Evolutionary conservation across 2,797 vertebrate species (phyloP), one percentile per base, ranked within the genome.

Genomic region (Jordanella pulchra): DNA sequence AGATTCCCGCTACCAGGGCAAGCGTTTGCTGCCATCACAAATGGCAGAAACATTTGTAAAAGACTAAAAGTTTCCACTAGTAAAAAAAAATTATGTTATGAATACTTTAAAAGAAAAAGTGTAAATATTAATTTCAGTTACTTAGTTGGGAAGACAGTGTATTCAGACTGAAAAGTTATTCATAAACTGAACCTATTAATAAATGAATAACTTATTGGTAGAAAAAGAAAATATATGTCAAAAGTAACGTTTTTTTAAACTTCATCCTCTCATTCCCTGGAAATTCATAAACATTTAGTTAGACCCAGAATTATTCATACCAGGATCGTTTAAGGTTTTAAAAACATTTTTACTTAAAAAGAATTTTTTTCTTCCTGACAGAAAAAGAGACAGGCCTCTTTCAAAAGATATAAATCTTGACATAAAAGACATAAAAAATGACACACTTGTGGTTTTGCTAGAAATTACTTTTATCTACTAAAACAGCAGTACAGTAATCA

Each of bases 21-120:
- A 77, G 73, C 71, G 56, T 65, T 69, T 63, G 67, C 70, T 73
- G 82, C 64, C 53, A 35, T 75, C 84, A 84, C 79, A 84, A 89
- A 67, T 11, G 23, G 79, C 73, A 70, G 60, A 25, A 30, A 56
- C 18, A 56, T 73, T 67, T 85, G 87, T 84, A 86, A 91, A 90
- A 75, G 66, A 87, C 74, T 86, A 84, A 71, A 58, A 83, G 80
- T 32, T 70, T 78, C 54, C 69, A 61, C 66, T 68, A 80, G 83
- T 84, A 83, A 82, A 81, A 73, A 54, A 73, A 66, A 64, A 71
- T 11, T 5, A 17, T 60, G 10, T 6, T 69, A 51, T 47, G 39
- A 50, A 66, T 35, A 39, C 18, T 25, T 42, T 27, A 69, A 67
- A 51, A 50, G 14, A 15, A 48, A 50, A 56, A 54, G 27, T 84